These are phyloP conservation scores for Danaus chrysippus DNA, from an alignment of 2,888 invertebrate genomes.

Conservation along the genomic window DNA sequence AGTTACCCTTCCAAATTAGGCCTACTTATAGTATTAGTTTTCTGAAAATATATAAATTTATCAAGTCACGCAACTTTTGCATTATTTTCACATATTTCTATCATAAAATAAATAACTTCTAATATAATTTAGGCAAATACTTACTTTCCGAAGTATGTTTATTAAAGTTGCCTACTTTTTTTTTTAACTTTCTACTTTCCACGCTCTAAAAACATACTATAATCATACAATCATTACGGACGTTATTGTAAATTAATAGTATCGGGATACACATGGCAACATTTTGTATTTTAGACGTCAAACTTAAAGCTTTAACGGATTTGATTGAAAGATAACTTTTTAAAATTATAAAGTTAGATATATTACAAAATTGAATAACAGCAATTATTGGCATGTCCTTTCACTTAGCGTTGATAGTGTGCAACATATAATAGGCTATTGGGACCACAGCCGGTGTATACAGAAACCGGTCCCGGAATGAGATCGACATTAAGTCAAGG, in stretches of 20 bases:
- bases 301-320: background rate
- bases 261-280: constrained; percentile 23
- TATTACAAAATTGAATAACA: constrained; percentile 58
- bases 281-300: no score
- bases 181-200: constrained; percentile 75
- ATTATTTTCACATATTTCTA: background rate
- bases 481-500: constrained; percentile 69
- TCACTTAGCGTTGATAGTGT: constrained; percentile 64
- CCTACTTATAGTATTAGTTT: background rate
- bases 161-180: constrained; percentile 69
- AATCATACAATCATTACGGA: constrained; percentile 68
- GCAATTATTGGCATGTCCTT: constrained; percentile 74
- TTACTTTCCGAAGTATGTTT: constrained; percentile 57
- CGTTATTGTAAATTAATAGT: constrained; percentile 54
- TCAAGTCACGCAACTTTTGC: no score
- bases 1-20: no score
- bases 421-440: constrained; percentile 51
- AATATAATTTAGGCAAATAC: constrained; percentile 42
- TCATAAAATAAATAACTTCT: constrained; percentile 6
- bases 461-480: constrained; percentile 73
- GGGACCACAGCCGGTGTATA: constrained; percentile 65
- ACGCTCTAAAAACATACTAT: constrained; percentile 77
- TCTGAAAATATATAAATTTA: no score
- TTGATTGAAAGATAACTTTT: constrained; percentile 5
- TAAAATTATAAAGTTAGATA: constrained; percentile 22